Evolutionary conservation across 2,113 vertebrate species (phyloP).

Genomic region (Zosterops pallidus): DNA sequence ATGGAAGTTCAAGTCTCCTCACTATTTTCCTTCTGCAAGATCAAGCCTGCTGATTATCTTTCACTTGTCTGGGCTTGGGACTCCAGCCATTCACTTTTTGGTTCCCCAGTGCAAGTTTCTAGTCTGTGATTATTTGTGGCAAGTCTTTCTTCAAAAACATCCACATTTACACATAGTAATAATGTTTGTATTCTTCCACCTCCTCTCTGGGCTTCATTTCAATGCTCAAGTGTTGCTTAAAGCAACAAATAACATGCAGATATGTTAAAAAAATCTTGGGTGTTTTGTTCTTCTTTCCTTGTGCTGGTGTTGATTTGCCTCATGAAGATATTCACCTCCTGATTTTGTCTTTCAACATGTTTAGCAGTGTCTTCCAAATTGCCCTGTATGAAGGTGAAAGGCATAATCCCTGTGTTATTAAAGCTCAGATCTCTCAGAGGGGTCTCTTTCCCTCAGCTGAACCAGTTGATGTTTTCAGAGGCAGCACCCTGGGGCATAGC

Average conservation of each 20-base stretch:
- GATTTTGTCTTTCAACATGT: background rate
- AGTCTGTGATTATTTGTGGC: slow-evolving; percentile 7
- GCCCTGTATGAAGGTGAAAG: slow-evolving; percentile 9
- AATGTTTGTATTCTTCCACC: slow-evolving; percentile 6
- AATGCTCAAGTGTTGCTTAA: slow-evolving; percentile 17
- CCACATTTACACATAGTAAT: background rate
- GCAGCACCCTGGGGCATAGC: background rate
- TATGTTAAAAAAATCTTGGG: background rate
- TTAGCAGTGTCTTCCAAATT: slow-evolving; percentile 23
- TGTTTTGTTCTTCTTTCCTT: background rate
- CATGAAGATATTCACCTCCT: background rate
- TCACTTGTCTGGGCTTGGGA: slow-evolving; percentile 42
- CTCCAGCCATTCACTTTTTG: slow-evolving; percentile 5
- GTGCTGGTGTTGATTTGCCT: background rate
- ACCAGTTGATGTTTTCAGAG: background rate
- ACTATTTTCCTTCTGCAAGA: slow-evolving; percentile 19
- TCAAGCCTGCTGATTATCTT: slow-evolving; percentile 32
- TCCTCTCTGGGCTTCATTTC: slow-evolving; percentile 35
- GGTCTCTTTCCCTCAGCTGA: background rate
- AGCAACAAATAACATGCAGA: slow-evolving; percentile 25
- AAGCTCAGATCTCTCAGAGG: background rate
- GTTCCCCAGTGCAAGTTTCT: background rate
- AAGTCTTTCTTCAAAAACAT: slow-evolving; percentile 17
- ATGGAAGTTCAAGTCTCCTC: background rate
- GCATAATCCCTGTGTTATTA: background rate